Base-by-base conservation (phyloP, 2,888 invertebrate species). In the Ceraclea dissimilis region DNA sequence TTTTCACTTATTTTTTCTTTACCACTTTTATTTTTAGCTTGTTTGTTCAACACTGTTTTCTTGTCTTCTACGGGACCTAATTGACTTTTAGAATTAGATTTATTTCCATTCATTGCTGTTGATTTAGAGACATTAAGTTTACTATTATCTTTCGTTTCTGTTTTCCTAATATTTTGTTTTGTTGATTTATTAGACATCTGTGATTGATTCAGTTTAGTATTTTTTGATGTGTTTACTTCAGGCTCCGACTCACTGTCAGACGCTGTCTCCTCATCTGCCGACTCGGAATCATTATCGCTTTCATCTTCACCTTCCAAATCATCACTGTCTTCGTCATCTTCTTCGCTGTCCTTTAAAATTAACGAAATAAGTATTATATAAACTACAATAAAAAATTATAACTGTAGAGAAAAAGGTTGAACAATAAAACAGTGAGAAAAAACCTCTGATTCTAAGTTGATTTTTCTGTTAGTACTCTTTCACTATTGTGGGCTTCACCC, bases 321-420 rank as follows among this genome's bases (percentile, higher is more conserved):
- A 54, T 67, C 68, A 49, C 70, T 70, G 63, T 69, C 69, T 19
- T 65, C 66, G 20, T 67, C 67, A 62, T 68, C 67, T 59, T 69
- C 69, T 56, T 57, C 59, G 50, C 57, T 60, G 52, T 57, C 56
- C 57, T 61, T 18, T 11, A 26, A 4, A 17, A 26, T 22, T 16
- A 39, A 47, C 13, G 18, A 47, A 47, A 11, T 47, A 47, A 43
- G n/a, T n/a, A n/a, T n/a, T n/a, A n/a, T n/a, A n/a, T n/a, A n/a
- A n/a, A n/a, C n/a, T 33, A 33, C 8, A 10, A 33, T 10, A 33
- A 33, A 10, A 33, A 33, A 33, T 33, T 13, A 33, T 10, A 10
- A 10, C 11, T 33, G 13, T 10, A 10, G n/a, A n/a, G n/a, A n/a
- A n/a, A n/a, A n/a, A n/a, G n/a, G n/a, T n/a, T n/a, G n/a, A n/a